Conservation (phyloP, 2,113 vertebrate species). For the Syrrhaptes paradoxus region DNA sequence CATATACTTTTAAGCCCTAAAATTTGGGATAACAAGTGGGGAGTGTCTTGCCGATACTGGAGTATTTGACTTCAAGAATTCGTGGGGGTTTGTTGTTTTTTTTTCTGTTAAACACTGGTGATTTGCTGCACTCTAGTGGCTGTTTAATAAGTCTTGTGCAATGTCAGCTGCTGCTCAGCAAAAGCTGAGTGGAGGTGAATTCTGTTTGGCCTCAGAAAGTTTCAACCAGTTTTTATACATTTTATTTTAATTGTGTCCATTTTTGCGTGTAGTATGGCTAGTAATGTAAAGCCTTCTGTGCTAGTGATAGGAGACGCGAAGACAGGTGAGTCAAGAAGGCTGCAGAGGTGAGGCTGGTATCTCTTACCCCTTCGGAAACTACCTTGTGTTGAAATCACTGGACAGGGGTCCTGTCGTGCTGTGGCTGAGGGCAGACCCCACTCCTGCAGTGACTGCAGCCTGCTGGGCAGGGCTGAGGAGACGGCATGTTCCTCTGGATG, state of each 20-base stretch:
- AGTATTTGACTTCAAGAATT: too few species aligned
- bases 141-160: not conserved
- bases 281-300: not conserved
- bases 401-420: too few species aligned
- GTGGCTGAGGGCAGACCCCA: not conserved
- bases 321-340: not conserved
- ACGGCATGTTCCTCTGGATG: not conserved
- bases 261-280: not conserved
- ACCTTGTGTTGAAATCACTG: not conserved
- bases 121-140: conserved; percentile 26
- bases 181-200: not conserved
- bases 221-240: not conserved
- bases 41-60: too few species aligned
- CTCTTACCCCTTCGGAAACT: not conserved
- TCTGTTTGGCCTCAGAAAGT: not conserved
- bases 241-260: not conserved
- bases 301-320: not conserved
- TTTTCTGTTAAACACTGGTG: not conserved
- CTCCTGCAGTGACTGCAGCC: not conserved
- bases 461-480: too few species aligned
- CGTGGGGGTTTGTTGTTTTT: rapidly evolving
- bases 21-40: not conserved
- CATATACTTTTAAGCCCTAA: rapidly evolving
- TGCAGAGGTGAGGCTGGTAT: not conserved
- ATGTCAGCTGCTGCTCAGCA: not conserved